Base-by-base conservation (phyloP, 2,888 invertebrate genomes). In the Noctua janthina region DNA sequence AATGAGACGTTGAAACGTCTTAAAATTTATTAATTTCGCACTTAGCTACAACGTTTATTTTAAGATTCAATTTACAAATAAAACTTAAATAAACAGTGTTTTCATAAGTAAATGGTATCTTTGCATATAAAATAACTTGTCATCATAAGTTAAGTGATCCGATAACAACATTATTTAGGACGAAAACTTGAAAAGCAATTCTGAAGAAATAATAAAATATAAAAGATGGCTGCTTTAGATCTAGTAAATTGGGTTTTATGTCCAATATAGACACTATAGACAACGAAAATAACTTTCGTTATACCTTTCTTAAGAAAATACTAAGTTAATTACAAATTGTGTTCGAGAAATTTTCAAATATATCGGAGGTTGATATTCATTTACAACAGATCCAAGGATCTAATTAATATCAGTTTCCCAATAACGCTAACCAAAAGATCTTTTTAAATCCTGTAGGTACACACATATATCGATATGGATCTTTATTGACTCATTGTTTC, bases 101-200 rank as follows among this genome's bases (percentile, higher is more conserved):
- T 66, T 62, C 15, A 54, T 62, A 51, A 13, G 1, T 13, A 7
- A 82, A 64, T 23, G 0, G 10, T 70, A 59, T 70, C 49, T 72
- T 51, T 84, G 56, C 20, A 66, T 66, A 56, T 69, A 73, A 82
- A 79, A 70, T 51, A 79, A 35, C 56, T 64, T 66, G 15, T 8
- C 20, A 59, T 80, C 62, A 20, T 56, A 64, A 74, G 39, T 71
- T 74, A 74, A 83, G 80, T 70, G 80, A 81, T 80, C 72, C 35
- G 68, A 83, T 81, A 81, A 81, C 29, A 62, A 51, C 35, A 43
- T 75, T 83, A 81, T 69, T 68, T 72, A 29, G 15, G n/a, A 15
- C 69, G n/a, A 73, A 64, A 75, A 69, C 72, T 83, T 85, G 43
- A 17, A 72, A 73, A 72, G 82, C 66, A 68, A 73, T 83, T 85